Evolutionary conservation across 2,888 invertebrate species (phyloP), one percentile per base, ranked within the genome.

Genomic region (Dexiosoma caninum): DNA sequence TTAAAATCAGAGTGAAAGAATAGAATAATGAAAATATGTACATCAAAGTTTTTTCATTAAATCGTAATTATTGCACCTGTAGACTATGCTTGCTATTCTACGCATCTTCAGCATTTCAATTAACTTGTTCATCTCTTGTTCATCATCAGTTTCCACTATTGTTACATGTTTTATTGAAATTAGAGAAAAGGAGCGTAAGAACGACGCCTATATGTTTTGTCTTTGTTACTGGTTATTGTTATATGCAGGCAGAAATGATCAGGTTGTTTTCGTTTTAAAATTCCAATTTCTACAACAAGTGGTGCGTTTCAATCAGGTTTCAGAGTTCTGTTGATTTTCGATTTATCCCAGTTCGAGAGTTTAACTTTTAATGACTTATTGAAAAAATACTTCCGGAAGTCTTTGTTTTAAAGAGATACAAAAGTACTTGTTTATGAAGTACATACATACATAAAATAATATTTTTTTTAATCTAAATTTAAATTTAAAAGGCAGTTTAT

Each of bases 101-200:
- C 67, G 59, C 51, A 30, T n/a, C n/a, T 67, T 51, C 1, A 19
- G 32, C 42, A 53, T 42, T 62, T 53, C 35, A 62, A 62, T 49
- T 30, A 14, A 55, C 16, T n/a, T 49, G 23, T 23, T 46, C 23
- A 46, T 27, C 16, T 27, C 7, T 23, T 30, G 7, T 60, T 35
- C 44, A 19, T 35, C 44, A 19, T 16, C 44, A 60, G 57, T 59
- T n/a, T 30, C 8, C 27, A n/a, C 30, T 44, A 19, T 60, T 60
- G 42, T 44, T 60, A 27, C 19, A 8, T 42, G 0, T 42, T 42
- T 14, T 49, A 27, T 21, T 49, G 1, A 49, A 23, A 49, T 6
- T 7, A n/a, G 27, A 49, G 12, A 3, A 27, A 49, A 4, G 10
- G 19, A 12, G 5, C 2, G 14, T n/a, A n/a, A n/a, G n/a, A n/a